phyloP scores from a whole-genome alignment of 1,140 invertebrate genomes.

The Drosophila mayri region DNA sequence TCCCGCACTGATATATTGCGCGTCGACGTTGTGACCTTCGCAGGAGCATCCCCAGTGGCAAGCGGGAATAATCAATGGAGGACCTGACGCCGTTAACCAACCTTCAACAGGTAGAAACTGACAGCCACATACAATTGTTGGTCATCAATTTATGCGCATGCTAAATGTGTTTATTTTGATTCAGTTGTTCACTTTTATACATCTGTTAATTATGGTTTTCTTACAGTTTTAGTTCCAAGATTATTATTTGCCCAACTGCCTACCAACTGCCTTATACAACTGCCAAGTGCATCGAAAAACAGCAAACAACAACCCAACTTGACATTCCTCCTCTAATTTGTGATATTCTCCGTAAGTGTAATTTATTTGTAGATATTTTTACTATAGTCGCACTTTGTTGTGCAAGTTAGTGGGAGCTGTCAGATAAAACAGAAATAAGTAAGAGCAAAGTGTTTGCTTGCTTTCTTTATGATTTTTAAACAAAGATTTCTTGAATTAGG shows the following conservation, averaged over 20 bases:
- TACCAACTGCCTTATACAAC: conserved; percentile 5
- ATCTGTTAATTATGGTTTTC: conserved; percentile 55
- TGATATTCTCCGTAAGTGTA: conserved; percentile 35
- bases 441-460: conserved; percentile 17
- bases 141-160: conserved; percentile 23
- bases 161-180: conserved; percentile 26
- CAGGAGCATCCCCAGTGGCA: conserved; percentile 47
- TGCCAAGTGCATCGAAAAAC: conserved; percentile 21
- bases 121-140: conserved; percentile 7
- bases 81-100: conserved; percentile 77
- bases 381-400: conserved; percentile 6
- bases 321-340: conserved; percentile 37
- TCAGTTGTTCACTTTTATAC: conserved; percentile 1
- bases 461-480: conserved; percentile 24
- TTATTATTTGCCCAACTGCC: conserved; percentile 43
- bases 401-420: conserved; percentile 17
- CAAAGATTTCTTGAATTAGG: conserved; percentile 9
- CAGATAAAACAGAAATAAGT: conserved; percentile 31
- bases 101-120: conserved; percentile 78
- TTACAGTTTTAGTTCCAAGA: conserved; percentile 74
- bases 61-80: conserved; percentile 77
- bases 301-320: conserved; percentile 5
- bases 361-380: conserved; percentile 7
- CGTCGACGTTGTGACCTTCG: conserved; percentile 58
- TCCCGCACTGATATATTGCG: conserved; percentile 27